Percentiles rank a stretch among this genome's conserved stretches.
These are phyloP conservation scores for Sycobia sp. DNA, from an alignment of 1,140 invertebrate genomes.

Conservation along the genomic window DNA sequence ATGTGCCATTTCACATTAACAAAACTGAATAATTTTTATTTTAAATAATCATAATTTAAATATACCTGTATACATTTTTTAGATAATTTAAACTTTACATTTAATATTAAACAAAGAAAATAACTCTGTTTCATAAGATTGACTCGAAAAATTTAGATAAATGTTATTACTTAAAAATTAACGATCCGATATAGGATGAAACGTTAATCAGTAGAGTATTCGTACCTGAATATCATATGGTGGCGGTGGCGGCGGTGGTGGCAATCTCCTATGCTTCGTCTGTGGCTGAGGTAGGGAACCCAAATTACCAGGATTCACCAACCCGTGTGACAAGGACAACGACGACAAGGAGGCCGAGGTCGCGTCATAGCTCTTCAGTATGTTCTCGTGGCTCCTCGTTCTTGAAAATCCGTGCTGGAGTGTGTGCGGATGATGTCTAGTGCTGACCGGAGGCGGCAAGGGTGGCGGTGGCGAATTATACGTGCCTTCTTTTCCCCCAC, in stretches of 20 bases:
- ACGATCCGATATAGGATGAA: too few species aligned
- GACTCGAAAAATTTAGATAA: too few species aligned
- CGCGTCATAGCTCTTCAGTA: conserved; percentile 69
- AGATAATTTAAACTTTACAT: background rate
- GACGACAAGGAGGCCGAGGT: background rate
- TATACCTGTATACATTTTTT: background rate
- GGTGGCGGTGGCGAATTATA: conserved; percentile 22
- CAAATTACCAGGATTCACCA: background rate
- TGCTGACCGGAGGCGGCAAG: conserved; percentile 46
- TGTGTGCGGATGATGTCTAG: conserved; percentile 58
- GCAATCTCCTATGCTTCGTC: conserved; percentile 68
- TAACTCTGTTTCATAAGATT: background rate
- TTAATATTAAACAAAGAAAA: too few species aligned
- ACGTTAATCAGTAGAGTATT: too few species aligned
- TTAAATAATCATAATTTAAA: too few species aligned
- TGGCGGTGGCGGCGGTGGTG: conserved; percentile 74
- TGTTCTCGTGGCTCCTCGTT: conserved; percentile 78
- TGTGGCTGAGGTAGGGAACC: conserved; percentile 50
- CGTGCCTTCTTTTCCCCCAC: conserved; percentile 46
- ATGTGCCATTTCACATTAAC: background rate
- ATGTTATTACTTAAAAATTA: background rate
- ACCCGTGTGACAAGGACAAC: background rate
- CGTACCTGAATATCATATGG: conserved; percentile 67
- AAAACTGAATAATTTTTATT: too few species aligned
- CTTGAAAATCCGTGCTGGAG: conserved; percentile 64